Evolutionary conservation across 2,888 invertebrate genomes (phyloP).

Genomic region (Caenorhabditis doughertyi): DNA sequence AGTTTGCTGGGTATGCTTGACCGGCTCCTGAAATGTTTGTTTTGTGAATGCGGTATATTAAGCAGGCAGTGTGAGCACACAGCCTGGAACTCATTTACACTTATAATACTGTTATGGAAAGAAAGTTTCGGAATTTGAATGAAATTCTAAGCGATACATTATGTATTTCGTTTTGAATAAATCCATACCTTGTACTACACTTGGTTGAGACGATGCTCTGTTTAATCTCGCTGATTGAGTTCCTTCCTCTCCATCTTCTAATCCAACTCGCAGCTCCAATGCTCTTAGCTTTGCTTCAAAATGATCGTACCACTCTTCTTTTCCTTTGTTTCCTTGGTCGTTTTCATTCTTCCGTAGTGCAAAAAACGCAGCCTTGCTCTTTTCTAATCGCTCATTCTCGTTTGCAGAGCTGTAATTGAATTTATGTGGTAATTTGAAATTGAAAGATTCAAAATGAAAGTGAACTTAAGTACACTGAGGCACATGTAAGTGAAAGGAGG

Average conservation of each 20-base stretch:
- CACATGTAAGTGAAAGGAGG: not conserved
- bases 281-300: constrained; percentile 58
- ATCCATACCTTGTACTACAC: constrained; percentile 71
- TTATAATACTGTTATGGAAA: too few species aligned
- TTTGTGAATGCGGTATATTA: not conserved
- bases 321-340: constrained; percentile 37
- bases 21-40: constrained; percentile 45
- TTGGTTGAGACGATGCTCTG: constrained; percentile 71
- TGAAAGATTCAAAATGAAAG: not conserved
- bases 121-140: not conserved
- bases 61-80: not conserved
- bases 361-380: constrained; percentile 82
- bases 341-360: constrained; percentile 69
- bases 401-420: constrained; percentile 74
- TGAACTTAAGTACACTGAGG: not conserved
- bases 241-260: constrained; percentile 55
- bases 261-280: constrained; percentile 47
- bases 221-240: constrained; percentile 58
- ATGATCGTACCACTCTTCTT: constrained; percentile 59
- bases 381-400: constrained; percentile 78
- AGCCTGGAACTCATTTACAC: too few species aligned
- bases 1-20: constrained; percentile 44
- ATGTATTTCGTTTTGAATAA: not conserved
- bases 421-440: not conserved
- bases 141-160: not conserved